phyloP scores from a whole-genome alignment of 1,140 invertebrate species.

The Bombus impatiens region DNA sequence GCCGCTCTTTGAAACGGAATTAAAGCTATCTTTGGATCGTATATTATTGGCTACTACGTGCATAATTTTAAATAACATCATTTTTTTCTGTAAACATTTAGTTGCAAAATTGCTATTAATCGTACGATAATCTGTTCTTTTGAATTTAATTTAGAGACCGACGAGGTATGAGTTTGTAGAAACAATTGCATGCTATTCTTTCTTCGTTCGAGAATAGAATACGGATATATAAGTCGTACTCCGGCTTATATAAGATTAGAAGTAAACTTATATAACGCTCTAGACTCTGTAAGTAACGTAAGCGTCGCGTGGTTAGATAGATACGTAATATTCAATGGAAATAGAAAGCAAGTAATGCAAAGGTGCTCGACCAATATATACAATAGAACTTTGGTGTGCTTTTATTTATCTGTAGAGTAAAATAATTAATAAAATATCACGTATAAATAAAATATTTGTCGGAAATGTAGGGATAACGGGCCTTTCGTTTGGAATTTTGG shows the following conservation, averaged over 20 bases:
- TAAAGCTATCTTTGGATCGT: neutral
- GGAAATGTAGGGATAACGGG: too few species aligned
- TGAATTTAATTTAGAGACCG: neutral
- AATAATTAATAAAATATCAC: neutral
- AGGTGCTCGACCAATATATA: too few species aligned
- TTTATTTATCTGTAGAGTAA: neutral
- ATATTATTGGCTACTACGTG: neutral
- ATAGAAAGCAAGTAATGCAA: neutral
- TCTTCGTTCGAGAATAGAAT: neutral
- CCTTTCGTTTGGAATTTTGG: too few species aligned
- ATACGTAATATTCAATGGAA: neutral
- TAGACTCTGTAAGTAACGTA: neutral
- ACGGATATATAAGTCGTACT: neutral
- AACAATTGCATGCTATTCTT: neutral
- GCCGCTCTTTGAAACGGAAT: neutral
- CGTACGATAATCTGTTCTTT: too few species aligned
- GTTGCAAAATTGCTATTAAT: neutral
- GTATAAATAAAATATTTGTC: neutral
- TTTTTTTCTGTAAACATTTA: neutral
- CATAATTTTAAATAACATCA: neutral
- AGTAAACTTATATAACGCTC: too few species aligned
- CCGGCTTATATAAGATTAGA: too few species aligned
- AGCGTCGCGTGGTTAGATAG: neutral
- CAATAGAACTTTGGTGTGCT: too few species aligned
- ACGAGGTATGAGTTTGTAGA: neutral